phyloP scores from a whole-genome alignment of 2,113 vertebrate genomes.

The Indicator maculatus region DNA sequence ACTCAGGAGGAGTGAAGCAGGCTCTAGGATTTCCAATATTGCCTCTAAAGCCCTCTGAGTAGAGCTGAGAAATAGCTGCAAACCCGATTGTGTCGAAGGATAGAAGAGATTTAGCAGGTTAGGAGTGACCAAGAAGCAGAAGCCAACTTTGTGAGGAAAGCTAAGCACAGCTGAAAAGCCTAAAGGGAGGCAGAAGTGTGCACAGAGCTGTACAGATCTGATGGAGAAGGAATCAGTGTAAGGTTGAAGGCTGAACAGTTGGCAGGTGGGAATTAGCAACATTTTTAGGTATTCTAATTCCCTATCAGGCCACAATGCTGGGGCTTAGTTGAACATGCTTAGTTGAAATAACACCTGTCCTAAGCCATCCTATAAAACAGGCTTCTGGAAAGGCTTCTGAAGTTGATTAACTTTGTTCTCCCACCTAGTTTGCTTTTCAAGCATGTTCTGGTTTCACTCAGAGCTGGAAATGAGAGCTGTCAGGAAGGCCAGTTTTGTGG shows the following conservation, averaged over 20 bases:
- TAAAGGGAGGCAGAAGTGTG: not conserved
- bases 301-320: not conserved
- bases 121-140: not conserved
- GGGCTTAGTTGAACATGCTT: not conserved
- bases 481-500: not conserved
- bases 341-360: slow-evolving; percentile 4
- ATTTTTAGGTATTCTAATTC: not conserved
- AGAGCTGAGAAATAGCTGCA: not conserved
- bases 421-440: slow-evolving; percentile 9
- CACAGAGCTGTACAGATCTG: not conserved
- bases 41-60: not conserved
- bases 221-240: not conserved
- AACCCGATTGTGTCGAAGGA: not conserved
- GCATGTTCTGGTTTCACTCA: slow-evolving; percentile 22
- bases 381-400: slow-evolving; percentile 33
- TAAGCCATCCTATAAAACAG: not conserved
- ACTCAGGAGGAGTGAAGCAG: not conserved
- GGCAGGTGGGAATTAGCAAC: not conserved
- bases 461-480: slow-evolving; percentile 11
- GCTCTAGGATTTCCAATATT: not conserved
- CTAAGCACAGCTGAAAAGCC: not conserved
- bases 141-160: not conserved
- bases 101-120: not conserved
- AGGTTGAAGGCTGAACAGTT: not conserved
- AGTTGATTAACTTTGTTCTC: not conserved